Conservation (phyloP, 2,888 invertebrate species). For the Ceriagrion tenellum region DNA sequence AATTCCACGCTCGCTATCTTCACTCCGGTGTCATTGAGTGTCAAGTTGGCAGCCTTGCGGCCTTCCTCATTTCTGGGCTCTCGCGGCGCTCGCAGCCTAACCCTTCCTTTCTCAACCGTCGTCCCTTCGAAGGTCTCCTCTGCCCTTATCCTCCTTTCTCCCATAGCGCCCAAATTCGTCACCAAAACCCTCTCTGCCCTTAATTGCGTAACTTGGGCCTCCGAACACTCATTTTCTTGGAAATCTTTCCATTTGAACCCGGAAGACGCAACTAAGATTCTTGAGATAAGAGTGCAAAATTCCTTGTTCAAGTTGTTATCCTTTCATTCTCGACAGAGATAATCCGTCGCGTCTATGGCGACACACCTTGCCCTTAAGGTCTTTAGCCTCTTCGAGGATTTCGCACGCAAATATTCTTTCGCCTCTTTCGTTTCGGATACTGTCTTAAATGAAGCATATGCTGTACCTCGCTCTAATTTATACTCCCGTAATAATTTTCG, state of each 20-base stretch:
- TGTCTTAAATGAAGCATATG: no score
- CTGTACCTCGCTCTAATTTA: no score
- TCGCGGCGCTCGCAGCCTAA: not conserved
- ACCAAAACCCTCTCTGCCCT: not conserved
- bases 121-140: not conserved
- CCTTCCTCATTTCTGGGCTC: not conserved
- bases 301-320: slow-evolving; percentile 19
- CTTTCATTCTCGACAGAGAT: not conserved
- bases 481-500: no score
- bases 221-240: not conserved
- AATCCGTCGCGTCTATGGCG: not conserved
- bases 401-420: no score
- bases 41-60: not conserved
- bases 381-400: not conserved
- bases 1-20: not conserved
- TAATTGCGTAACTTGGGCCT: not conserved
- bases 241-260: not conserved
- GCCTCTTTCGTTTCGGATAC: no score
- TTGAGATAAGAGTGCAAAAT: not conserved
- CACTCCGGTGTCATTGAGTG: not conserved
- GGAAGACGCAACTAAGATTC: not conserved
- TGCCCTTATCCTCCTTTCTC: not conserved
- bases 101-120: not conserved
- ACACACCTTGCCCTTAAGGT: not conserved
- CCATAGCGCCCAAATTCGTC: not conserved